These are phyloP conservation scores for Pygoscelis antarcticus DNA, from an alignment of 2,113 vertebrate genomes.

Conservation along the genomic window DNA sequence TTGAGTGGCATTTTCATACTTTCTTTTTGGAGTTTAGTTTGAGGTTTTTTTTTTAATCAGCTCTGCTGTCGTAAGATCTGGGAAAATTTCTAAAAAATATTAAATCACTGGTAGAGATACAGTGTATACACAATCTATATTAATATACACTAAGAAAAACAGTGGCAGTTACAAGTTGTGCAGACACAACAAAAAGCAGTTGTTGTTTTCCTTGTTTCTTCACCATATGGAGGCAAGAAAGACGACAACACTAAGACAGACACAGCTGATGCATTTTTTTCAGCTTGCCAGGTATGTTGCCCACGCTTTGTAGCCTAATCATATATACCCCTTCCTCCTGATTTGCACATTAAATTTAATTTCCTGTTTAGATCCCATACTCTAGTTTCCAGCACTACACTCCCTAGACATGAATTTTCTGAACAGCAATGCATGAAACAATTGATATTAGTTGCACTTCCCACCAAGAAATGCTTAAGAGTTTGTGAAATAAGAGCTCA, in stretches of 20 bases:
- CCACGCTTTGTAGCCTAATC: background rate
- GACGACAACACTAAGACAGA: background rate
- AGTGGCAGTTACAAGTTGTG: background rate
- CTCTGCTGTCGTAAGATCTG: background rate
- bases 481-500: background rate
- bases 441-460: background rate
- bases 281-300: background rate
- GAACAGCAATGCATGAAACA: background rate
- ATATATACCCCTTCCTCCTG: background rate
- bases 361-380: background rate
- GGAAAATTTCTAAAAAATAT: background rate
- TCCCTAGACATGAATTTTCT: background rate
- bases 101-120: background rate
- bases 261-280: background rate
- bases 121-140: background rate
- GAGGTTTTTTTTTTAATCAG: background rate
- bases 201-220: background rate
- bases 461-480: background rate
- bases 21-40: background rate
- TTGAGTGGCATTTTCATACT: background rate
- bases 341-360: background rate
- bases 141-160: background rate
- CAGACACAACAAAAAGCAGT: background rate
- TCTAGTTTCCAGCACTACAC: background rate
- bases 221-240: rapidly evolving